Base-by-base conservation (phyloP, 64 coral and sea anemone species). In the Montipora cactus region DNA sequence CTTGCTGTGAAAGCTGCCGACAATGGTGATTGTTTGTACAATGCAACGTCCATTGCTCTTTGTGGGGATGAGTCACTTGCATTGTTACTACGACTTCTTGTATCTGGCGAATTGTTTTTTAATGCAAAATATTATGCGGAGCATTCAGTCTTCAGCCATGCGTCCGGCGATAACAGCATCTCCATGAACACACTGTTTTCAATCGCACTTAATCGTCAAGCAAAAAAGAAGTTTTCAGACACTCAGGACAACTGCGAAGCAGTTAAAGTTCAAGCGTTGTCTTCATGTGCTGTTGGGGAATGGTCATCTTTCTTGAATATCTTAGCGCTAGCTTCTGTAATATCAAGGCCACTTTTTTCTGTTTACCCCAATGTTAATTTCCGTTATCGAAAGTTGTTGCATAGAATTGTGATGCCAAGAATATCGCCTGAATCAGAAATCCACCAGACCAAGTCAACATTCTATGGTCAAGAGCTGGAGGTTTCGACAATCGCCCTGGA, bases 381-480 rank as follows among this genome's bases (percentile, higher is more conserved):
- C 45, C 73, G 0, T 2, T 47, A 11, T 20, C 28, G 73, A 6
- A 61, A 58, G 55, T 61, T 81, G 53, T 81, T 81, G 5, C 79
- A 81, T 15, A 61, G 20, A 61, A 11, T 61, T 81, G 79, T 81
- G 8, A 25, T 81, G 18, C 53, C 52, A 61, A 81, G 12, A 14
- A 3, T 28, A 37, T 61, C 52, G 20, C 78, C n/a, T 59, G 79
- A 81, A 8, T 61, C 79, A 81, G 79, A 61, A 61, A 25, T 11
- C 21, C 7, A 15, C 4, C 11, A 1, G 12, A 5, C n/a, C 0
- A 37, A 61, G 11, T 81, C 28, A 81, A 61, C 51, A 80, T 55
- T 57, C 7, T 21, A 9, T 80, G 78, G 78, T 80, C 78, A 80
- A 80, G 78, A 57, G 78, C 4, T 0, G 78, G 50, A 58, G 78